Evolutionary conservation across 1,140 invertebrate species (phyloP).

Genomic region (Dendroctonus valens): DNA sequence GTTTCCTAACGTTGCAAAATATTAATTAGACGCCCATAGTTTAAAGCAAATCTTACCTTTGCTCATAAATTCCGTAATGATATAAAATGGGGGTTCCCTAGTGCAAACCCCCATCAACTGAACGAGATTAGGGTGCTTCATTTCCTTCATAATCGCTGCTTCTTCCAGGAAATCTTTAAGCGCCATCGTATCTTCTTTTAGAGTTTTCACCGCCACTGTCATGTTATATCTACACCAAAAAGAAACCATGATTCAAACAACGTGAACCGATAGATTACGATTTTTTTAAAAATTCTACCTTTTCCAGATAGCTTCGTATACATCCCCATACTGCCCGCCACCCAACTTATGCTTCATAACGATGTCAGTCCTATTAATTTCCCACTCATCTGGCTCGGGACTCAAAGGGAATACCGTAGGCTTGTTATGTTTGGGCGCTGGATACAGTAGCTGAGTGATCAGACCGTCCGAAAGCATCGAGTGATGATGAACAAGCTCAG

Average conservation of each 20-base stretch:
- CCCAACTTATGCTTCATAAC: conserved; percentile 98
- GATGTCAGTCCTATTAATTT: conserved; percentile 97
- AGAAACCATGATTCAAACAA: conserved; percentile 10
- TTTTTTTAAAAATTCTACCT: no score
- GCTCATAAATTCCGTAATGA: conserved; percentile 99
- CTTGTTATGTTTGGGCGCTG: conserved; percentile 95
- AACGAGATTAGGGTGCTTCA: conserved; percentile 98
- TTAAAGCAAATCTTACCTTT: no score
- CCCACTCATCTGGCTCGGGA: conserved; percentile 95
- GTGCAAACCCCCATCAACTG: conserved; percentile 97
- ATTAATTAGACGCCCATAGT: no score
- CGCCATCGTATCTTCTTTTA: conserved; percentile 99
- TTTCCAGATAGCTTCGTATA: conserved; percentile 99
- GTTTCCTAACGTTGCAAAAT: conserved; percentile 64
- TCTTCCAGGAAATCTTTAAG: conserved; percentile 99
- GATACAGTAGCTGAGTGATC: conserved; percentile 94
- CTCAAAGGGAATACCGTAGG: conserved; percentile 93
- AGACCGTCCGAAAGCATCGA: conserved; percentile 89
- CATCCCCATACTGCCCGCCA: conserved; percentile 98
- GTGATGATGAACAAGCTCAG: conserved; percentile 98
- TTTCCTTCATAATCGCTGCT: conserved; percentile 99
- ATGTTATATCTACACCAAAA: conserved; percentile 48
- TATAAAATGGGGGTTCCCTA: conserved; percentile 97
- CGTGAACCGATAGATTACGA: no score
- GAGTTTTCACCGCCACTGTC: conserved; percentile 90